Evolutionary conservation across 1,140 invertebrate genomes (phyloP).

Genomic region (Neotoxoptera formosana): DNA sequence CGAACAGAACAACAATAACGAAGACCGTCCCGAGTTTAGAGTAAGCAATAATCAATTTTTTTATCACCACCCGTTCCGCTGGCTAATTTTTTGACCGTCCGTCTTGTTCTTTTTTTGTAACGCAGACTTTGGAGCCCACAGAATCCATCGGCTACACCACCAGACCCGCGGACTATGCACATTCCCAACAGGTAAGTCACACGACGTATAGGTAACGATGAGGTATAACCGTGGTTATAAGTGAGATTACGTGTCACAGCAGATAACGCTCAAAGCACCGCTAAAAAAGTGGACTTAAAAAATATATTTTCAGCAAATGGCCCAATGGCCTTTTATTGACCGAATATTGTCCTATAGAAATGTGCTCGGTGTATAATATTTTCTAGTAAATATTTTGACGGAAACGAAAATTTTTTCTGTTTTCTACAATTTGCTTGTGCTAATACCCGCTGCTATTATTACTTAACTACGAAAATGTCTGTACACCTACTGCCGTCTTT

Average conservation of each 20-base stretch:
- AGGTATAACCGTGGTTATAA: not conserved
- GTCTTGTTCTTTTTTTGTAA: not conserved
- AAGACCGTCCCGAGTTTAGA: conserved; percentile 22
- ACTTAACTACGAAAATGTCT: too few species aligned
- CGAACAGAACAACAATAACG: not conserved
- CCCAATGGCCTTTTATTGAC: not conserved
- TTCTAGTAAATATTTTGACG: not conserved
- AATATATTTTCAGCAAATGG: not conserved
- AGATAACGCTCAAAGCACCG: not conserved
- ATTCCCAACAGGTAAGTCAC: not conserved
- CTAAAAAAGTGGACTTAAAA: not conserved
- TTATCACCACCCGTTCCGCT: not conserved
- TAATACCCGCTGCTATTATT: too few species aligned
- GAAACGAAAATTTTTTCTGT: not conserved
- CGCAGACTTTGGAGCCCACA: conserved; percentile 11
- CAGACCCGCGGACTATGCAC: not conserved
- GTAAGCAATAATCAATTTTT: not conserved
- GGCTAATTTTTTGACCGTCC: not conserved
- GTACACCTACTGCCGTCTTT: too few species aligned
- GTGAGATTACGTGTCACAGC: not conserved
- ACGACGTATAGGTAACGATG: not conserved
- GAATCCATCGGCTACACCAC: not conserved
- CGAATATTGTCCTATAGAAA: not conserved
- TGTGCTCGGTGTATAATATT: too few species aligned
- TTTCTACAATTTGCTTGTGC: too few species aligned